These are phyloP conservation scores for Ivindomyrus marchei DNA, from an alignment of 2,113 vertebrate species.

Conservation along the genomic window DNA sequence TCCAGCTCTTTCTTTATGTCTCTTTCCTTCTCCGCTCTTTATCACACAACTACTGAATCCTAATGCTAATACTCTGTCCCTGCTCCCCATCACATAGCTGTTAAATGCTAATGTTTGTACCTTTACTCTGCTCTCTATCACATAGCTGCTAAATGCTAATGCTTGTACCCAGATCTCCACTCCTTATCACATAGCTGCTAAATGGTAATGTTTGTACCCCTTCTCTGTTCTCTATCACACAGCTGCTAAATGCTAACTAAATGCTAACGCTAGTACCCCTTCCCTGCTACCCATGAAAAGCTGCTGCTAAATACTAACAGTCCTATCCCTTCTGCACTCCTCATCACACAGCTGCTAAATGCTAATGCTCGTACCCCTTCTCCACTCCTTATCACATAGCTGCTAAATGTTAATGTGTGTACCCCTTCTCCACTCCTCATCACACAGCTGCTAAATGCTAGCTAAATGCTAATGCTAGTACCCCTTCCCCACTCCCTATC, in stretches of 20 bases:
- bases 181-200: neutral
- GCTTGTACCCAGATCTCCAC: neutral
- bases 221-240: neutral
- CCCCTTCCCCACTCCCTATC: neutral
- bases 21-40: neutral
- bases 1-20: neutral
- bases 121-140: neutral
- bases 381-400: neutral
- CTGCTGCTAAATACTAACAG: neutral
- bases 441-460: no score
- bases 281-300: neutral
- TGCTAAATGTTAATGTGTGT: neutral
- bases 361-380: neutral
- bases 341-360: no score
- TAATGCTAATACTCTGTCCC: neutral
- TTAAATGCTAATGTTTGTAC: neutral
- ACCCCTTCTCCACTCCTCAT: neutral
- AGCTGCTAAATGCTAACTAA: neutral
- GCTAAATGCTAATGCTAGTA: neutral
- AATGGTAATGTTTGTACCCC: neutral
- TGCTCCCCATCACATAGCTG: neutral
- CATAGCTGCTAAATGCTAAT: neutral
- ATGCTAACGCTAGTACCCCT: neutral
- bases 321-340: neutral
- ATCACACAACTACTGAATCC: neutral